phyloP scores from a whole-genome alignment of 2,888 invertebrate species.

The Lepidonotus clava region DNA sequence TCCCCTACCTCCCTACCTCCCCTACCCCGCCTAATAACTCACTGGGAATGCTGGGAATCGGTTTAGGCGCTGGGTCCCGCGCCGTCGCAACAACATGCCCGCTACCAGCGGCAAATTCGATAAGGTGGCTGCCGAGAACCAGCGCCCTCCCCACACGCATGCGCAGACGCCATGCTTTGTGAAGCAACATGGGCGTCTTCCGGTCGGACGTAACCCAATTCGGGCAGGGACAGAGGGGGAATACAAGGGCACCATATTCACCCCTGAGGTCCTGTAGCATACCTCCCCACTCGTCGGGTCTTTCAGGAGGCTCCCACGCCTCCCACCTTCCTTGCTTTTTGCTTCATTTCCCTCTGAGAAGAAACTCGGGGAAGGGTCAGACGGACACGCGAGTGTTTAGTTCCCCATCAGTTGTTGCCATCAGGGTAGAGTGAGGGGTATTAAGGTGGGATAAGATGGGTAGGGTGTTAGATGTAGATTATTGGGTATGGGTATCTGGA shows the following conservation, averaged over 20 bases:
- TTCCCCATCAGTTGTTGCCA: too few species aligned
- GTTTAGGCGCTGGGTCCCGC: not conserved
- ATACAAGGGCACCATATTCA: not conserved
- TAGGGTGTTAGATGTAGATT: too few species aligned
- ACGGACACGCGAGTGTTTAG: not conserved
- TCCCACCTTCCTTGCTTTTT: not conserved
- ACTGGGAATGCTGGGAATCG: slow-evolving; percentile 38
- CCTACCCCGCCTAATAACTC: slow-evolving; percentile 31
- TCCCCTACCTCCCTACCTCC: not conserved
- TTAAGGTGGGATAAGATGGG: too few species aligned
- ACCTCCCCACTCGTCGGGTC: not conserved
- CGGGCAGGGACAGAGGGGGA: not conserved
- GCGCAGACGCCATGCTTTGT: slow-evolving; percentile 26
- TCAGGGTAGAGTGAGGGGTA: too few species aligned
- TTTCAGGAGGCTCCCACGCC: not conserved
- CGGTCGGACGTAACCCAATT: slow-evolving; percentile 8
- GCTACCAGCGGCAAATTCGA: slow-evolving; percentile 4
- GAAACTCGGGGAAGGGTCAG: not conserved
- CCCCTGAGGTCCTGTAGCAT: not conserved
- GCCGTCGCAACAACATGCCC: slow-evolving; percentile 14
- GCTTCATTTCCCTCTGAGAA: too few species aligned
- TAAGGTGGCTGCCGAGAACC: not conserved
- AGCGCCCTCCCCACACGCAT: not conserved
- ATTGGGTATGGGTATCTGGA: too few species aligned
- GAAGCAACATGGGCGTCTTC: not conserved